Conservation (phyloP, 2,888 invertebrate genomes). For the Drosophila prolongata region DNA sequence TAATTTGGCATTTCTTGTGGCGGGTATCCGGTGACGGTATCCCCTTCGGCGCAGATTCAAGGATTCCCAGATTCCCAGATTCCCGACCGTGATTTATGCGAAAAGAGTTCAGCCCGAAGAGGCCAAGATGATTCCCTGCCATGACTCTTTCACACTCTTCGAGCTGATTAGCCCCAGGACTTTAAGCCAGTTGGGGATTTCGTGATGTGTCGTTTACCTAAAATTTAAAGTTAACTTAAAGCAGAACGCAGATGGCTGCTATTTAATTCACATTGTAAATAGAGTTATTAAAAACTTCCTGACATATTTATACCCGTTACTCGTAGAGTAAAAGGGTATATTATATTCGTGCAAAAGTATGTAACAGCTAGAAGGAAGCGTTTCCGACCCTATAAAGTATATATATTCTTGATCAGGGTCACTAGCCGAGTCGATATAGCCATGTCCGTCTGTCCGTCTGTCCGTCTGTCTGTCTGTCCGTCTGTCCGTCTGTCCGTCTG, state of each 20-base stretch:
- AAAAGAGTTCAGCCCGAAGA: conserved; percentile 58
- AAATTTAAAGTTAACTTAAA: conserved; percentile 8
- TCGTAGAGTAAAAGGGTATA: no score
- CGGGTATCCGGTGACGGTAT: conserved; percentile 39
- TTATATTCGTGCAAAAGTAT: no score
- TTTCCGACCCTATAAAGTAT: no score
- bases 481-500: no score
- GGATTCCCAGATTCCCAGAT: conserved; percentile 11
- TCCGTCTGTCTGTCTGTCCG: no score
- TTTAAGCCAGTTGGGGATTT: conserved; percentile 19
- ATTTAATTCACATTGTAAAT: conserved; percentile 5
- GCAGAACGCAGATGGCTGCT: background rate
- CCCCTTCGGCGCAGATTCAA: conserved; percentile 16
- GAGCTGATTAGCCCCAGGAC: conserved; percentile 13
- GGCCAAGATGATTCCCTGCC: conserved; percentile 15
- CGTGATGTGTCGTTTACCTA: background rate
- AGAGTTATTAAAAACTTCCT: conserved; percentile 3
- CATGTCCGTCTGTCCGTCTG: no score
- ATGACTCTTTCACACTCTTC: conserved; percentile 21
- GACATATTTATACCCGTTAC: no score
- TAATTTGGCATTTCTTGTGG: conserved; percentile 77
- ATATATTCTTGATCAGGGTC: no score
- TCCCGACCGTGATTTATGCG: conserved; percentile 64
- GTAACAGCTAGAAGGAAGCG: no score
- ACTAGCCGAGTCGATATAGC: no score